Conservation (phyloP, 2,888 invertebrate genomes). For the Rhyacophila evoluta region DNA sequence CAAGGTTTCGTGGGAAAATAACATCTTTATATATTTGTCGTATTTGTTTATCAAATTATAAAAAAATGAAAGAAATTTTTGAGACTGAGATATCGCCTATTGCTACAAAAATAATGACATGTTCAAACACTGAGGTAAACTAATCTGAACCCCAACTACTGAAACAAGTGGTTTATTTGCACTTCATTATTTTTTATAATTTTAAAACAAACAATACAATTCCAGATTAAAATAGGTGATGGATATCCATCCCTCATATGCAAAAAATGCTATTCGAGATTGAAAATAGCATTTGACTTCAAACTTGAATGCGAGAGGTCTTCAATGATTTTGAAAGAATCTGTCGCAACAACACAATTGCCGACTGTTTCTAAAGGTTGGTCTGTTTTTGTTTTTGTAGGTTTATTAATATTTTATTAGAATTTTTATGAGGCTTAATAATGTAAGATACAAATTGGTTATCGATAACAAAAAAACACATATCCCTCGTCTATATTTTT, state of each 20-base stretch:
- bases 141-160: too few species aligned
- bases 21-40: constrained; percentile 1
- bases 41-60: neutral
- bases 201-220: too few species aligned
- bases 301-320: neutral
- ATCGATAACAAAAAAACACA: too few species aligned
- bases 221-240: constrained; percentile 5
- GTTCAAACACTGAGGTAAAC: neutral
- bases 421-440: too few species aligned
- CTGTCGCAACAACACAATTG: neutral
- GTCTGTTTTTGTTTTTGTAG: too few species aligned
- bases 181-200: too few species aligned
- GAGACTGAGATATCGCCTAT: neutral
- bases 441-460: too few species aligned
- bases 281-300: neutral
- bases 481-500: too few species aligned
- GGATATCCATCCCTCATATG: constrained; percentile 5
- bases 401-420: neutral
- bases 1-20: neutral
- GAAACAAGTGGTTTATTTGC: too few species aligned
- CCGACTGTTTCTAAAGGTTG: neutral
- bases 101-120: neutral
- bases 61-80: constrained; percentile 13
- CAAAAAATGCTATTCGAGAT: neutral
- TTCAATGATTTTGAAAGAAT: neutral